phyloP scores from a whole-genome alignment of 2,113 vertebrate species.

The Chlorodrepanis virens region DNA sequence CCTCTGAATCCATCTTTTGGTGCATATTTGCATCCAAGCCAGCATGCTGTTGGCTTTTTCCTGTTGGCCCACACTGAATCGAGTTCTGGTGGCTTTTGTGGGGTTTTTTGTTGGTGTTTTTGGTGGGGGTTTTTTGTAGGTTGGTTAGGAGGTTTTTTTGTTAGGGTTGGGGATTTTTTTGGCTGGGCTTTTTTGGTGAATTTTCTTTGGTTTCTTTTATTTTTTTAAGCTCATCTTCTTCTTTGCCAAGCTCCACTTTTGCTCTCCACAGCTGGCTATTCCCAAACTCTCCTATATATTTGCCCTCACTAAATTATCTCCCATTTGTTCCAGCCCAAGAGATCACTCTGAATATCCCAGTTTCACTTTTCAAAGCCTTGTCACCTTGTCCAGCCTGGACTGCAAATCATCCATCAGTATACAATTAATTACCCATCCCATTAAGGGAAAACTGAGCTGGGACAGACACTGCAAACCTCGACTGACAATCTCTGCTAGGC shows the following conservation, averaged over 20 bases:
- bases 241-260: neutral
- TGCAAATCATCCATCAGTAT: neutral
- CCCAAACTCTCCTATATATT: neutral
- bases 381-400: neutral
- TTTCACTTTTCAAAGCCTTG: neutral
- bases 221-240: neutral
- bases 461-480: neutral
- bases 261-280: neutral
- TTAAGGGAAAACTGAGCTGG: neutral
- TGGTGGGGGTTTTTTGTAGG: neutral
- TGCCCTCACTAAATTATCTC: neutral
- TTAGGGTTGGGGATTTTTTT: neutral
- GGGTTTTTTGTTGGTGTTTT: neutral
- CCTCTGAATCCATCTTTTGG: neutral
- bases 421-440: neutral
- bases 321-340: neutral
- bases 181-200: neutral
- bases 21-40: neutral
- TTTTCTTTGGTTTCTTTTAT: neutral
- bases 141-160: neutral
- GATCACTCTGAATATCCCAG: neutral
- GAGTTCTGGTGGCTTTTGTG: rapidly evolving
- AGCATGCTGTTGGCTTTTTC: neutral
- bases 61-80: neutral
- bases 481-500: neutral